Conservation (phyloP, 2,113 vertebrate genomes). For the Macquaria australasica region DNA sequence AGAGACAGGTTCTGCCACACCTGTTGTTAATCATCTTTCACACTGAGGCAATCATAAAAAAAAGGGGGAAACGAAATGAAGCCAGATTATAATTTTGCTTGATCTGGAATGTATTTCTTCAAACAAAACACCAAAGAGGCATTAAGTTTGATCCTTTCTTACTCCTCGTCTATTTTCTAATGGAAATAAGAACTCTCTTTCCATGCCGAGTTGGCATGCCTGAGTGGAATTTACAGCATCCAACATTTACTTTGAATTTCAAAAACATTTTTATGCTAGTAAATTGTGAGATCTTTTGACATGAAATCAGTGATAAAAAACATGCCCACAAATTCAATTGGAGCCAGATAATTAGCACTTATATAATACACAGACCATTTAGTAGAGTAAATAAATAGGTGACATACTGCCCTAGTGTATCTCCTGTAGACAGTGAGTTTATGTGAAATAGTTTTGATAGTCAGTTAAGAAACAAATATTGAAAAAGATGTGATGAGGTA, state of each 20-base stretch:
- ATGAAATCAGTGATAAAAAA: not conserved
- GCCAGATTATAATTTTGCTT: slow-evolving; percentile 20
- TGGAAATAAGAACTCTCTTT: slow-evolving; percentile 19
- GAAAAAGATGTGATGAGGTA: slow-evolving; percentile 78
- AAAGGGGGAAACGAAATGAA: slow-evolving; percentile 5
- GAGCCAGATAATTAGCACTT: slow-evolving; percentile 22
- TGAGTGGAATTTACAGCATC: slow-evolving; percentile 16
- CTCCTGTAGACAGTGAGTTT: slow-evolving; percentile 18
- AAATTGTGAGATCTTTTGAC: slow-evolving; percentile 3
- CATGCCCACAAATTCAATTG: slow-evolving; percentile 16
- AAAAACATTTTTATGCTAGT: slow-evolving; percentile 12
- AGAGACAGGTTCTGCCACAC: slow-evolving; percentile 45
- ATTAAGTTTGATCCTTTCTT: not conserved
- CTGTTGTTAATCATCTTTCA: slow-evolving; percentile 42
- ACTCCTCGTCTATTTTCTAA: not conserved
- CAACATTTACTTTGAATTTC: slow-evolving; percentile 18
- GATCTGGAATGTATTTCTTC: slow-evolving; percentile 70
- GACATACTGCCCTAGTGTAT: slow-evolving; percentile 21
- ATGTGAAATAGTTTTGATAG: slow-evolving; percentile 33
- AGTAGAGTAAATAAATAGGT: slow-evolving; percentile 42
- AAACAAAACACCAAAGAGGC: slow-evolving; percentile 25
- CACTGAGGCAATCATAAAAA: not conserved
- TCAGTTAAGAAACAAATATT: slow-evolving; percentile 49
- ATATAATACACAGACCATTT: slow-evolving; percentile 36
- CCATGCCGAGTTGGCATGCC: not conserved